Evolutionary conservation across 1,140 invertebrate species (phyloP), one percentile per base, ranked within the genome.

Genomic region (Panagrolaimus sp.): DNA sequence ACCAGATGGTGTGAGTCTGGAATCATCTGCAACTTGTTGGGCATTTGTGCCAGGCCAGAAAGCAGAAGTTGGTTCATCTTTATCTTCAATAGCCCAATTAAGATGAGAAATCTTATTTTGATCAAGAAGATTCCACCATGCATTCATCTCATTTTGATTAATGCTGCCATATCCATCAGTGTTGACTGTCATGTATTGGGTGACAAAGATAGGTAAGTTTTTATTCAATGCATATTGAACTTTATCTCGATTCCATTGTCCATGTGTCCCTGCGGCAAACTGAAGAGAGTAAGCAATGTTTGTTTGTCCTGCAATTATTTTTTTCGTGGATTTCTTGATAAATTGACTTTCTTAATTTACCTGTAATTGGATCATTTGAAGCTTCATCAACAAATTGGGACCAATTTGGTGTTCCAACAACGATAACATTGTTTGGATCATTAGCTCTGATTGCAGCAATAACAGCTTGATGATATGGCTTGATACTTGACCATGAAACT

Each of bases 351-450:
- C 63, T 65, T 48, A 6, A 26, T 43, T 15, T 9, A 44, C 63
- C 63, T 43, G 24, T 45, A 24, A 24, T 45, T 44, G 63, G 24
- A 4, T 38, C 32, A 38, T 38, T 38, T 2, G 32, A 38, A 2
- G 32, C 48, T 26, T 38, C 32, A 38, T 38, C 32, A 7, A 38
- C 32, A 38, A 24, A 17, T 43, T n/a, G 58, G 26, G 24, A 21
- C 48, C 66, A 72, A 17, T 17, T 71, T 9, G 71, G 71, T 45
- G 71, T 72, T 14, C 71, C 71, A 26, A 72, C 9, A 43, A 72
- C 15, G n/a, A 71, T 71, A 43, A 72, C 32, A 65, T 72, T 72
- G 21, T 72, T 58, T n/a, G 71, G 45, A 21, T 71, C 70, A 65
- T 45, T 8, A 32, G 32, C 17, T 45, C 70, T 38, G 47, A 71